A percentile compares a stretch with the other conserved stretches of the same genome.
Evolutionary conservation across 2,888 invertebrate genomes (phyloP).

Genomic region (Xanthia togata): DNA sequence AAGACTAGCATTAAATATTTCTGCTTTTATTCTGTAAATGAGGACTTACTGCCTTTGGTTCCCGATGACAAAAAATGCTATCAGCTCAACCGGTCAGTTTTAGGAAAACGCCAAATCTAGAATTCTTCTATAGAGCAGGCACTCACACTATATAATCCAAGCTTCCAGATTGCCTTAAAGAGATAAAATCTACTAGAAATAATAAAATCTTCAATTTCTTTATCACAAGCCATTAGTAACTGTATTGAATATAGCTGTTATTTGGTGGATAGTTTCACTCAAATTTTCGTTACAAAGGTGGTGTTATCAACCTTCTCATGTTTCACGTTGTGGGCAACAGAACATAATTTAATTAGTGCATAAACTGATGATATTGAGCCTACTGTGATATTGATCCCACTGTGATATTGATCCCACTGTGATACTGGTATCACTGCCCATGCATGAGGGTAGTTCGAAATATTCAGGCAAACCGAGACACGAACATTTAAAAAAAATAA

Average conservation of each 20-base stretch:
- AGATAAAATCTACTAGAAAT: neutral
- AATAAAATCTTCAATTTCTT: neutral
- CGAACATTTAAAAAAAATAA: no score
- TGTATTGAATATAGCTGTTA: neutral
- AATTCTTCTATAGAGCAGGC: neutral
- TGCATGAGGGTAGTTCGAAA: neutral
- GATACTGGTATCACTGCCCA: neutral
- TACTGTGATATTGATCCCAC: neutral
- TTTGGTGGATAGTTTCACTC: neutral
- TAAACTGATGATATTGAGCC: neutral
- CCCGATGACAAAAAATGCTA: neutral
- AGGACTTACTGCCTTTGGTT: neutral
- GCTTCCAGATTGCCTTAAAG: neutral
- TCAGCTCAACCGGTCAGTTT: neutral
- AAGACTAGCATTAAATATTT: neutral
- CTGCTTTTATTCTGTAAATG: neutral
- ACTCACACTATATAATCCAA: neutral
- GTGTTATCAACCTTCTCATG: neutral
- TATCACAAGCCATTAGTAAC: neutral
- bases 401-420: neutral
- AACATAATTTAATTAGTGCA: neutral
- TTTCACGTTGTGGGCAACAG: neutral
- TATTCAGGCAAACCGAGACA: neutral
- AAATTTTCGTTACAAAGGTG: neutral
- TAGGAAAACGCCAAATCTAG: neutral